Base-by-base conservation (phyloP, 2,888 invertebrate genomes). In the Volucella bombylans region DNA sequence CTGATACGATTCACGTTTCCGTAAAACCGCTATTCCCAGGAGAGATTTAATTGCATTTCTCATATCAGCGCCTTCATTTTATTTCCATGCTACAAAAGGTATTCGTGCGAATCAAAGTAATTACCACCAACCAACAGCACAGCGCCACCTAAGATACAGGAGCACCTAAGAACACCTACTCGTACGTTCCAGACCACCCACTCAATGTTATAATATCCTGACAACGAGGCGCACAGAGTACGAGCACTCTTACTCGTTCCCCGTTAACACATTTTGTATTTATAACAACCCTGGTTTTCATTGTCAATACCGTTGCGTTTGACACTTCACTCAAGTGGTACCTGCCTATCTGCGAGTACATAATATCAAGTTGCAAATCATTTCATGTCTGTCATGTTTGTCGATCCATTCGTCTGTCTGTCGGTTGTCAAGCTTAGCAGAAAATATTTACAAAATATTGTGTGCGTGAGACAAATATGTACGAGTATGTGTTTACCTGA, bases 401-500 rank as follows among this genome's bases (percentile, higher is more conserved):
- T 31, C 31, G 31, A 31, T 31, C 6, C 6, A 6, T 31, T 31
- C 31, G 31, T 6, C 4, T 4, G 31, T 31, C 31, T 31, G 81
- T 78, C 68, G 78, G 61, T 71, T 39, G 10, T 43, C 39, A 45
- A 49, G 41, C 62, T 82, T 55, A 31, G 31, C 6, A 31, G 6
- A 31, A 31, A 31, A 31, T 31, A 72, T 41, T 68, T 41, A 69
- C 15, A 64, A 38, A 50, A 47, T 49, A 79, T 52, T 12, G 67
- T 76, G 23, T 67, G 74, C 72, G 76, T 71, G 50, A 14, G 23
- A 11, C 31, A 31, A 31, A 31, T 31, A 31, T 31, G 31, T 50
- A n/a, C n/a, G n/a, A n/a, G n/a, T n/a, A 2, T 23, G 57, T 43
- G 38, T 64, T 88, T 88, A 91, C 91, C 90, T 91, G 91, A 88